These are phyloP conservation scores for Rallus limicola DNA, from an alignment of 2,113 vertebrate species.

Conservation along the genomic window DNA sequence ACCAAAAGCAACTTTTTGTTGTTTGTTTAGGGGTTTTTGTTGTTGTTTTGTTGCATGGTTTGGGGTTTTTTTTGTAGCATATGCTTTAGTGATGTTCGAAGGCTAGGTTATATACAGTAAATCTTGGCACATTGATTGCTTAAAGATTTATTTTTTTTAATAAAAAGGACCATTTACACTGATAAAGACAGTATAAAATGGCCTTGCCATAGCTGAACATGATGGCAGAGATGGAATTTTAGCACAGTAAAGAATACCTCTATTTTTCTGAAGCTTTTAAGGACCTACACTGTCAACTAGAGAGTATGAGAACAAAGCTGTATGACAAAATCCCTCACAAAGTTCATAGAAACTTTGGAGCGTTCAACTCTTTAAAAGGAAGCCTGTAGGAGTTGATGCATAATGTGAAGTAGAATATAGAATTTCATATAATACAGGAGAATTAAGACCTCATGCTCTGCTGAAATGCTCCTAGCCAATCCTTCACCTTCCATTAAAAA, in stretches of 20 bases:
- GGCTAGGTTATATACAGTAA: not conserved
- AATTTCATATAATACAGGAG: slow-evolving; percentile 10
- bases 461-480: slow-evolving; percentile 1
- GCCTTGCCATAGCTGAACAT: not conserved
- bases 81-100: not conserved
- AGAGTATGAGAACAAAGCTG: not conserved
- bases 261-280: not conserved
- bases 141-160: not conserved
- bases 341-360: slow-evolving; percentile 12
- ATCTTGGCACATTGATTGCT: not conserved
- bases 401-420: not conserved
- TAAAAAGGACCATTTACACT: not conserved
- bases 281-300: not conserved
- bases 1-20: not conserved
- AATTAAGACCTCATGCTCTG: slow-evolving; percentile 10
- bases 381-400: slow-evolving; percentile 18
- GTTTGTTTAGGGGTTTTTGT: not conserved
- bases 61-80: not conserved
- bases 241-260: not conserved
- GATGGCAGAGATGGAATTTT: not conserved
- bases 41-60: too few relatives aligned
- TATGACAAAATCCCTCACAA: not conserved
- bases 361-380: not conserved
- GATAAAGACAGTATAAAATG: not conserved
- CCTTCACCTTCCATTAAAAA: not conserved